These are phyloP conservation scores for Zalophus californianus DNA, from an alignment of 2,797 vertebrate genomes.

Conservation along the genomic window DNA sequence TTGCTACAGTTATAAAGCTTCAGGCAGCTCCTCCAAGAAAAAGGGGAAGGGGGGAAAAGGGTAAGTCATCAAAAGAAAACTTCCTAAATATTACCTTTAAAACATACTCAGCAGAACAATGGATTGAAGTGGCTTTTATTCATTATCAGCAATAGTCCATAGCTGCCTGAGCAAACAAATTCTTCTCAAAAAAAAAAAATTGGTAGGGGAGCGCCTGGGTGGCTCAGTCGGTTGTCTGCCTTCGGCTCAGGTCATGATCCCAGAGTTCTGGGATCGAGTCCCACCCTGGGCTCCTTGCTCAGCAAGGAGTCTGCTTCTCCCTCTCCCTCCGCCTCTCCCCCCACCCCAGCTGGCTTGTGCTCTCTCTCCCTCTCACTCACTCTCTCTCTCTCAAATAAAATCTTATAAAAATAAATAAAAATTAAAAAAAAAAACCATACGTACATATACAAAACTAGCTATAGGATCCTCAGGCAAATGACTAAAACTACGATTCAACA, in stretches of 20 bases:
- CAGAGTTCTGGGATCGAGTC: not conserved
- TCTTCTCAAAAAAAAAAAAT: not conserved
- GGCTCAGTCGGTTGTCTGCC: not conserved
- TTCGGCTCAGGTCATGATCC: not conserved
- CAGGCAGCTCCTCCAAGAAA: not conserved
- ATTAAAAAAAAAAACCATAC: not conserved
- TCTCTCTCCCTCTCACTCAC: not conserved
- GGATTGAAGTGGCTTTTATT: constrained; percentile 33
- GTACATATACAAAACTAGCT: constrained; percentile 49
- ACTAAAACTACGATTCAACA: constrained; percentile 16
- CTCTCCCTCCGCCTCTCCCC: not conserved
- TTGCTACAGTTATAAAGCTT: not conserved
- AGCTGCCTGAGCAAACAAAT: constrained; percentile 40
- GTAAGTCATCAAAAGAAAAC: constrained; percentile 3
- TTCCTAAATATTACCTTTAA: constrained; percentile 53
- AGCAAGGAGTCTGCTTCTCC: not conserved
- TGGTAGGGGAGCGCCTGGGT: not conserved
- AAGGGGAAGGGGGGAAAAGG: not conserved
- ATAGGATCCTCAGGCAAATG: not conserved
- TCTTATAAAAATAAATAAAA: not conserved
- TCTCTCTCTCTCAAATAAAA: not conserved
- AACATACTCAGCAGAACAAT: constrained; percentile 58
- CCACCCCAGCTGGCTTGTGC: not conserved
- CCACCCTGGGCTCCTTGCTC: not conserved
- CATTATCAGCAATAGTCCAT: not conserved